phyloP scores from a whole-genome alignment of 2,888 invertebrate species.

The Hydraecia micacea region DNA sequence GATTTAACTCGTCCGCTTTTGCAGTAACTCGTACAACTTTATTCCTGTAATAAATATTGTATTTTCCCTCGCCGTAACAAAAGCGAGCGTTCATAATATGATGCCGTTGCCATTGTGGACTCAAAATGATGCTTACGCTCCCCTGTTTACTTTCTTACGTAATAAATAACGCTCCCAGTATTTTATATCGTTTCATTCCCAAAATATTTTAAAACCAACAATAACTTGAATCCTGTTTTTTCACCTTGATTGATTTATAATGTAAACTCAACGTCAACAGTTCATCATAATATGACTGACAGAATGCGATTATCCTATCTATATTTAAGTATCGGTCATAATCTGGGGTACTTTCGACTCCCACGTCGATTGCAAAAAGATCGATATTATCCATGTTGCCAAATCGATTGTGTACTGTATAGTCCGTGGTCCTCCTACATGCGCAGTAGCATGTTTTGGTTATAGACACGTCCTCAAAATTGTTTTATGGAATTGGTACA shows the following conservation, averaged over 20 bases:
- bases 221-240: slow-evolving; percentile 26
- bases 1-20: not conserved
- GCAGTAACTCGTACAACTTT: not conserved
- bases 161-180: slow-evolving; percentile 23
- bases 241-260: slow-evolving; percentile 39
- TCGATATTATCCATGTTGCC: slow-evolving; percentile 33
- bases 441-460: slow-evolving; percentile 54
- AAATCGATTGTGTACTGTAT: slow-evolving; percentile 42
- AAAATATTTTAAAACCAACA: slow-evolving; percentile 32
- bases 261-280: slow-evolving; percentile 16
- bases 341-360: slow-evolving; percentile 37
- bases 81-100: not conserved
- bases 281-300: slow-evolving; percentile 31
- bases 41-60: slow-evolving; percentile 5
- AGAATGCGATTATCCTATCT: slow-evolving; percentile 5
- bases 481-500: slow-evolving; percentile 58
- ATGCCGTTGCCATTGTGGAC: slow-evolving; percentile 15
- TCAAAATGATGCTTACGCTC: not conserved
- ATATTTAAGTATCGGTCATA: slow-evolving; percentile 47
- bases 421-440: slow-evolving; percentile 16
- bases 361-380: slow-evolving; percentile 41
- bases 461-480: slow-evolving; percentile 63
- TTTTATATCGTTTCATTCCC: not conserved
- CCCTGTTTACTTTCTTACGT: slow-evolving; percentile 18
- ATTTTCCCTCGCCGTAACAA: not conserved